phyloP scores from a whole-genome alignment of 2,113 vertebrate species.

The Tyrannus savana region DNA sequence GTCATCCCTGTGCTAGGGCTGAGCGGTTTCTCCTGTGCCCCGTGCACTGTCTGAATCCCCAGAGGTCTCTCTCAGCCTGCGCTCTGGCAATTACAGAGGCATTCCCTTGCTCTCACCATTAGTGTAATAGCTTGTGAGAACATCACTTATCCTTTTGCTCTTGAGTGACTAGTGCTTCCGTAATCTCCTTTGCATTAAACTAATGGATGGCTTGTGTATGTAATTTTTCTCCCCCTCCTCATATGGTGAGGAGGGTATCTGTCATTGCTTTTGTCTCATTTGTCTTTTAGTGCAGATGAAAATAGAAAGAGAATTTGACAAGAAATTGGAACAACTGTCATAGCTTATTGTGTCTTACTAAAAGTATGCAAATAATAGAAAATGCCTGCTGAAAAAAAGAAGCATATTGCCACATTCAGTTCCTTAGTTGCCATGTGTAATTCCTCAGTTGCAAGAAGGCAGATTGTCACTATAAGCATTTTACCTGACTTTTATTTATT shows the following conservation, averaged over 20 bases:
- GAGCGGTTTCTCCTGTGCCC: not conserved
- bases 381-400: not conserved
- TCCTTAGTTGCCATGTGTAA: not conserved
- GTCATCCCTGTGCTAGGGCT: not conserved
- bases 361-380: constrained; percentile 24
- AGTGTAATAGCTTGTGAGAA: constrained; percentile 1
- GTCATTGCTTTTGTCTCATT: constrained; percentile 10
- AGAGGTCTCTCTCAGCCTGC: not conserved
- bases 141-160: constrained; percentile 41
- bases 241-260: not conserved
- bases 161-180: not conserved
- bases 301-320: constrained; percentile 39
- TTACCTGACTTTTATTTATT: not conserved
- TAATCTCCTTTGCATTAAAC: constrained; percentile 24
- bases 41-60: not conserved
- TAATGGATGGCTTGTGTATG: constrained; percentile 5
- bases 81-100: not conserved
- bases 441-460: not conserved
- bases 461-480: not conserved
- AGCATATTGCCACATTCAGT: not conserved
- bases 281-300: constrained; percentile 12
- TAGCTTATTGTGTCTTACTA: not conserved
- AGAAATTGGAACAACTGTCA: constrained; percentile 29
- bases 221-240: not conserved
- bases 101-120: constrained; percentile 26